These are phyloP conservation scores for Eulemur mongoz DNA, from an alignment of 2,797 vertebrate genomes.

Conservation along the genomic window DNA sequence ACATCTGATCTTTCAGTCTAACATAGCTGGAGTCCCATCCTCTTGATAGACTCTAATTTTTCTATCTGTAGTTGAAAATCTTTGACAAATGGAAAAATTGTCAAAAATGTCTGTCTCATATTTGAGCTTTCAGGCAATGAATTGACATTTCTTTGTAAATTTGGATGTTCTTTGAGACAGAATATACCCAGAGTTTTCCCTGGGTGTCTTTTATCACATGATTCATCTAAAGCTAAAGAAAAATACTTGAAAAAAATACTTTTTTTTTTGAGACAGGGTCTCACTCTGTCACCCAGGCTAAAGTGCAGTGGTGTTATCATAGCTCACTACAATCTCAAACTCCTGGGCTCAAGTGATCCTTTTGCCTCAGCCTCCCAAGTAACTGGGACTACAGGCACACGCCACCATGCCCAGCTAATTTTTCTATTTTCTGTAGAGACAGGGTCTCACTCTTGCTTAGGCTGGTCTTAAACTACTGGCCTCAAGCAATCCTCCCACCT, in stretches of 20 bases:
- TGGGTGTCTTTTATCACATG: not conserved
- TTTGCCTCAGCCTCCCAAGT: not conserved
- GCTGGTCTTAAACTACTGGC: not conserved
- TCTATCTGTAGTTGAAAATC: conserved; percentile 43
- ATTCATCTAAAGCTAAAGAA: conserved; percentile 20
- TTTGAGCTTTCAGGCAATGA: conserved; percentile 39
- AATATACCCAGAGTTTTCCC: conserved; percentile 1
- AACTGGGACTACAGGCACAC: not conserved
- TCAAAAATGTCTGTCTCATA: not conserved
- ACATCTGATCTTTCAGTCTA: not conserved
- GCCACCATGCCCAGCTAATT: not conserved
- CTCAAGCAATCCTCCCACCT: not conserved
- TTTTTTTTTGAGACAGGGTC: not conserved
- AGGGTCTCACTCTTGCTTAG: not conserved
- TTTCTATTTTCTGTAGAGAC: not conserved
- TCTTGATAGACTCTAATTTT: conserved; percentile 17
- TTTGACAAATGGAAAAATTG: not conserved
- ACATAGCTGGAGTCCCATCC: not conserved
- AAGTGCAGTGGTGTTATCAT: not conserved
- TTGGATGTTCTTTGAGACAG: conserved; percentile 31
- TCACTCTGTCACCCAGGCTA: not conserved
- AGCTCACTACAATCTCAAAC: not conserved
- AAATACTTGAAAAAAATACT: not conserved
- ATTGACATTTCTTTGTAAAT: conserved; percentile 52
- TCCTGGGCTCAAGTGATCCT: not conserved